Evolutionary conservation across 1,140 invertebrate genomes (phyloP).

Genomic region (Atta colombica): DNA sequence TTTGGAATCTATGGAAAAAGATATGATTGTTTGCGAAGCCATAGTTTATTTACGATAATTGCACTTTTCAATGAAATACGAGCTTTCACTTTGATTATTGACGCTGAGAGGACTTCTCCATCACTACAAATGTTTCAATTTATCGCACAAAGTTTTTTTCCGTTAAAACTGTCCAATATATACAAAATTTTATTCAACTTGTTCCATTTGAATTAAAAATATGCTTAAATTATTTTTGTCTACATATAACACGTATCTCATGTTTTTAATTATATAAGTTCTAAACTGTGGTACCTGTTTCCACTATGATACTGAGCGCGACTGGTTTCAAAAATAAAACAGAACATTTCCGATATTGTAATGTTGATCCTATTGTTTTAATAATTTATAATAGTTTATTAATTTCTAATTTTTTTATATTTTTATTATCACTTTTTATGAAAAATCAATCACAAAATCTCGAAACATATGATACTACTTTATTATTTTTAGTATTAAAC

Average conservation of each 20-base stretch:
- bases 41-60: slow-evolving; percentile 60
- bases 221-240: slow-evolving; percentile 45
- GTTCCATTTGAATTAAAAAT: slow-evolving; percentile 44
- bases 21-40: slow-evolving; percentile 16
- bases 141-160: slow-evolving; percentile 15
- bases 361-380: neutral
- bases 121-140: slow-evolving; percentile 55
- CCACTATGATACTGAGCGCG: slow-evolving; percentile 14
- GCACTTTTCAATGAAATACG: slow-evolving; percentile 50
- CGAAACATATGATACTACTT: neutral
- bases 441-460: neutral
- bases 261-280: slow-evolving; percentile 17
- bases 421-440: neutral
- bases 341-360: neutral
- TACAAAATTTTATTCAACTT: slow-evolving; percentile 46
- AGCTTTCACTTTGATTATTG: slow-evolving; percentile 57
- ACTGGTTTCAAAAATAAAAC: slow-evolving; percentile 25
- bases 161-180: slow-evolving; percentile 21
- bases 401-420: neutral
- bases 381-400: slow-evolving; percentile 25
- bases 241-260: slow-evolving; percentile 12
- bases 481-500: neutral
- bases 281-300: slow-evolving; percentile 17
- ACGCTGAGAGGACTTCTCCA: slow-evolving; percentile 36
- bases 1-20: slow-evolving; percentile 1